A percentile compares a stretch with the other conserved stretches of the same genome.
Evolutionary conservation across 2,888 invertebrate genomes (phyloP).

Genomic region (Aelia acuminata): DNA sequence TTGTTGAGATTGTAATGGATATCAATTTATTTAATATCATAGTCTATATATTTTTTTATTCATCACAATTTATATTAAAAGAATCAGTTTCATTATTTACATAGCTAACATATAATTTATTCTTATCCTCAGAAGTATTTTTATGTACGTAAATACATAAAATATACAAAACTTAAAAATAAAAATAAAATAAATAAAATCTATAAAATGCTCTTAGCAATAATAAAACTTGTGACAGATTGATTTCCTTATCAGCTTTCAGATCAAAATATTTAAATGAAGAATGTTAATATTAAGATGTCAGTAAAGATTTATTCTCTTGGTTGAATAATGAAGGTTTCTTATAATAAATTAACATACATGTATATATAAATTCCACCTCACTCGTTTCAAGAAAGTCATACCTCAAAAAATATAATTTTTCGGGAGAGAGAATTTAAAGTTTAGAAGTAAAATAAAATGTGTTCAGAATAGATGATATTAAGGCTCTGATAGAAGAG

Average conservation of each 20-base stretch:
- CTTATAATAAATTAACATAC: not conserved
- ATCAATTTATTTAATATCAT: not conserved
- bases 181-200: constrained; percentile 6
- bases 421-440: no score
- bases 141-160: constrained; percentile 41
- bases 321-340: not conserved
- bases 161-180: not conserved
- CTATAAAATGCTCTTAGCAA: not conserved
- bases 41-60: not conserved
- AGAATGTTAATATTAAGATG: not conserved
- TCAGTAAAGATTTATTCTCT: not conserved
- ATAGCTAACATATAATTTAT: constrained; percentile 12
- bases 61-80: not conserved
- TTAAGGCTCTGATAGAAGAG: no score
- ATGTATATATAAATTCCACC: no score
- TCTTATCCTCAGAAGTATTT: constrained; percentile 12
- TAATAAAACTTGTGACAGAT: not conserved
- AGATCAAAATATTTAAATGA: not conserved
- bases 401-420: no score
- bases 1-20: not conserved
- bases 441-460: no score
- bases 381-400: no score
- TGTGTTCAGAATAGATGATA: no score
- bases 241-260: not conserved
- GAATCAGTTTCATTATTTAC: constrained; percentile 21